Base-by-base conservation (phyloP, 1,140 invertebrate genomes). In the Asobara japonica region DNA sequence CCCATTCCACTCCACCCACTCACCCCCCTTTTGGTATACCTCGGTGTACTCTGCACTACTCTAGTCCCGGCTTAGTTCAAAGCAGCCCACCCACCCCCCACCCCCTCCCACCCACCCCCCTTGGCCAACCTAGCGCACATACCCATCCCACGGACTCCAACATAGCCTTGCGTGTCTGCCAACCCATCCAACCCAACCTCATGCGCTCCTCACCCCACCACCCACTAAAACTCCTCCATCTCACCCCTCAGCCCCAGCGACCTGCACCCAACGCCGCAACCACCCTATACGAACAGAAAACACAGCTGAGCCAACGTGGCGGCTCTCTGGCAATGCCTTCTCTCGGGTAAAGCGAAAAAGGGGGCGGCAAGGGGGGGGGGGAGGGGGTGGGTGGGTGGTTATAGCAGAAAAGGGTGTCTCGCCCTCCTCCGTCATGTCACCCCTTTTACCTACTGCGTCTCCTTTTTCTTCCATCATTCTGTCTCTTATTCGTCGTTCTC, bases 221-320 rank as follows among this genome's bases (percentile, higher is more conserved):
- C 69, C 71, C 74, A 65, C 62, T 38, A 60, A 67, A 74, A 61
- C 68, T 48, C 65, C 60, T 51, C 64, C 38, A 36, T 45, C 68
- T 45, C 65, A 38, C 65, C 27, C 45, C 27, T 38, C 61, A 60
- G 27, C 11, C 16, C 33, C 41, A 73, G 71, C 71, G 69, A 73
- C 71, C 76, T 69, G 71, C 73, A 67, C 65, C 73, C 41, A 70
- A 74, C 68, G 72, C 74, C 76, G 71, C 76, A 77, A 74, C 76
- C 74, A 75, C 72, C 74, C 74, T 62, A 56, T 45, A 72, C 76
- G 76, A 75, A 75, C 73, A 74, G 76, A 77, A 75, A 77, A 75
- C 74, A 77, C 76, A 77, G 76, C 76, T 77, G 76, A 77, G 76
- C 76, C 76, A 77, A 77, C 75, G 74, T 71, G 60, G 64, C 51